These are phyloP conservation scores for Spinus pinus DNA, from an alignment of 2,797 vertebrate genomes.

Conservation along the genomic window DNA sequence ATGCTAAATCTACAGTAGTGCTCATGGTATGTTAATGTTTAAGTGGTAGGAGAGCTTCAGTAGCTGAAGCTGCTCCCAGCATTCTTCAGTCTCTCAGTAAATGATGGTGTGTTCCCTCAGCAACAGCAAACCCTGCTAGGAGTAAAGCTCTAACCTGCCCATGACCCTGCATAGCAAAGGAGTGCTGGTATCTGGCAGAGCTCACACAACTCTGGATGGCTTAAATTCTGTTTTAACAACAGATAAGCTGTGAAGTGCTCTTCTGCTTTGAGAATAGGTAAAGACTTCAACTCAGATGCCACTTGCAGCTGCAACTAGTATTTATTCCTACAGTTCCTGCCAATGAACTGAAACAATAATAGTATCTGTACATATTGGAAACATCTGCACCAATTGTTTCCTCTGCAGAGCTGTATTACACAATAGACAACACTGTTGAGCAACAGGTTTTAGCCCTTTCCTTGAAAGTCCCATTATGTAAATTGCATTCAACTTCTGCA, in stretches of 20 bases:
- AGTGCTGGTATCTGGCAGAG: conserved; percentile 36
- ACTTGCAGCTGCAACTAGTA: conserved; percentile 11
- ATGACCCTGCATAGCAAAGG: conserved; percentile 46
- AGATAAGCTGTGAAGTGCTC: conserved; percentile 29
- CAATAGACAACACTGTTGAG: background rate
- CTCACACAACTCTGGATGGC: background rate
- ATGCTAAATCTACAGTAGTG: background rate
- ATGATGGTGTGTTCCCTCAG: conserved; percentile 37
- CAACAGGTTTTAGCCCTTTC: background rate
- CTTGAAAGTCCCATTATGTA: background rate
- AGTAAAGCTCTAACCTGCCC: conserved; percentile 45
- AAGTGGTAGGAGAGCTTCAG: conserved; percentile 8
- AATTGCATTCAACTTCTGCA: background rate
- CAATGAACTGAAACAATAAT: background rate
- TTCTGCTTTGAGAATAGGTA: background rate
- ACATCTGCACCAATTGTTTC: conserved; percentile 18
- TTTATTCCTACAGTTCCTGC: background rate
- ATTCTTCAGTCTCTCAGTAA: conserved; percentile 24
- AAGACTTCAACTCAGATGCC: background rate
- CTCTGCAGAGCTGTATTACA: background rate
- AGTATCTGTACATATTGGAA: background rate
- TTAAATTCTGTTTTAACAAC: conserved; percentile 29
- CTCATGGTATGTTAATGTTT: conserved; percentile 24
- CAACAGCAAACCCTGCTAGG: conserved; percentile 33
- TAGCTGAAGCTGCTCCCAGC: background rate